phyloP scores from a whole-genome alignment of 2,113 vertebrate genomes.

The Sapayoa aenigma region DNA sequence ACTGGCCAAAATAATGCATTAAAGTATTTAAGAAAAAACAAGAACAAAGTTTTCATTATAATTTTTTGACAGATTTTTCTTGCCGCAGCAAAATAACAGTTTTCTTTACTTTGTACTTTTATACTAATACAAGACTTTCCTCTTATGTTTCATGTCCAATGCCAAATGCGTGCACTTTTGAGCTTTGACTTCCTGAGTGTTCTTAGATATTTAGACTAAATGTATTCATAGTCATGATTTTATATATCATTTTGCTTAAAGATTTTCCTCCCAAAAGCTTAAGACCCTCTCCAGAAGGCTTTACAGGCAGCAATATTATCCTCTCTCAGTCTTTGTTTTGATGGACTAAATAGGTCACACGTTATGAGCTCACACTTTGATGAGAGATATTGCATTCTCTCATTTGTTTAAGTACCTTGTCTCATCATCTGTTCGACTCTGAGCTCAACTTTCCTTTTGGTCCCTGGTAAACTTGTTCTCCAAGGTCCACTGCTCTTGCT shows the following conservation, averaged over 20 bases:
- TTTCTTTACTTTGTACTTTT: background rate
- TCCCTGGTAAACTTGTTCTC: background rate
- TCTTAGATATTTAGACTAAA: background rate
- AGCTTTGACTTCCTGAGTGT: background rate
- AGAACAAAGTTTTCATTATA: background rate
- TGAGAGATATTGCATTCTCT: background rate
- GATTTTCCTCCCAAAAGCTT: background rate
- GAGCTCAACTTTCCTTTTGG: background rate
- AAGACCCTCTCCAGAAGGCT: background rate
- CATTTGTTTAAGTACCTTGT: background rate
- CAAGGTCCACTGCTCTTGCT: background rate
- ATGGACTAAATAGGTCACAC: background rate
- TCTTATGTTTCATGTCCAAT: background rate
- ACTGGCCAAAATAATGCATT: background rate
- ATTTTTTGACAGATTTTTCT: background rate
- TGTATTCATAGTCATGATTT: background rate
- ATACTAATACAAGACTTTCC: background rate
- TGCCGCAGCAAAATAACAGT: background rate
- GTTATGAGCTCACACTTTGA: background rate
- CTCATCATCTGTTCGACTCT: background rate
- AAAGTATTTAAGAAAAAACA: background rate
- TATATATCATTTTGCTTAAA: background rate
- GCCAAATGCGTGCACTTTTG: background rate
- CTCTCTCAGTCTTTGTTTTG: background rate
- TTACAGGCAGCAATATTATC: background rate